Conservation (phyloP, 2,888 invertebrate genomes). For the Torymus aiolomorphi region DNA sequence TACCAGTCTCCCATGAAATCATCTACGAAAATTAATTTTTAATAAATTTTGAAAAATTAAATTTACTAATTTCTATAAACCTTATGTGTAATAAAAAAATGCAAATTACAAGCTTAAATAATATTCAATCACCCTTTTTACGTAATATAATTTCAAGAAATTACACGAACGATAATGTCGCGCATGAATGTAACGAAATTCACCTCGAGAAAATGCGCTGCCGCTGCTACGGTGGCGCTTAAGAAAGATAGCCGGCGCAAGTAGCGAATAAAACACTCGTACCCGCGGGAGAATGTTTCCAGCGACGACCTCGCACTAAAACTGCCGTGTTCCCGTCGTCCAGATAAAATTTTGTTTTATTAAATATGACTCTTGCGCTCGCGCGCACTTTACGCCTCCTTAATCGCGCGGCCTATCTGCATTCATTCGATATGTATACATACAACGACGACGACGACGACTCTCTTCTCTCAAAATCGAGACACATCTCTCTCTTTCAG, state of each 20-base stretch:
- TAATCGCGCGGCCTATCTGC: constrained; percentile 23
- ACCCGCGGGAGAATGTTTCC: constrained; percentile 16
- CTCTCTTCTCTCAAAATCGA: constrained; percentile 20
- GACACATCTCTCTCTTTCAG: constrained; percentile 24
- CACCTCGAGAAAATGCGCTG: background rate
- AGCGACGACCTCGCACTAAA: constrained; percentile 12
- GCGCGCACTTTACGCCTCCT: constrained; percentile 23
- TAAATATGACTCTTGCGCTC: background rate
- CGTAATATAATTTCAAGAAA: background rate
- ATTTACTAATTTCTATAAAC: no score
- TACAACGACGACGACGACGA: background rate
- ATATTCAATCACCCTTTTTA: no score
- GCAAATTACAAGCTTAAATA: no score
- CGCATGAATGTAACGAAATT: no score
- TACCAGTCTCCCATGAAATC: background rate
- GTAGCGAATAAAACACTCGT: constrained; percentile 14
- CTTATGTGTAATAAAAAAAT: no score
- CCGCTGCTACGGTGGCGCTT: background rate
- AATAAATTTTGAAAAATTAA: no score
- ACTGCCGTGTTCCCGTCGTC: constrained; percentile 23
- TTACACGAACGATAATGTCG: background rate
- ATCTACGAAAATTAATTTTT: no score
- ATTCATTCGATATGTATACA: constrained; percentile 20
- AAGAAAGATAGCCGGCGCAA: no score
- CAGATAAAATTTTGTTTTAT: constrained; percentile 42